A percentile compares a stretch with the other conserved stretches of the same genome.
These are phyloP conservation scores for Aphelinus atriplicis DNA, from an alignment of 1,140 invertebrate genomes.

Conservation along the genomic window DNA sequence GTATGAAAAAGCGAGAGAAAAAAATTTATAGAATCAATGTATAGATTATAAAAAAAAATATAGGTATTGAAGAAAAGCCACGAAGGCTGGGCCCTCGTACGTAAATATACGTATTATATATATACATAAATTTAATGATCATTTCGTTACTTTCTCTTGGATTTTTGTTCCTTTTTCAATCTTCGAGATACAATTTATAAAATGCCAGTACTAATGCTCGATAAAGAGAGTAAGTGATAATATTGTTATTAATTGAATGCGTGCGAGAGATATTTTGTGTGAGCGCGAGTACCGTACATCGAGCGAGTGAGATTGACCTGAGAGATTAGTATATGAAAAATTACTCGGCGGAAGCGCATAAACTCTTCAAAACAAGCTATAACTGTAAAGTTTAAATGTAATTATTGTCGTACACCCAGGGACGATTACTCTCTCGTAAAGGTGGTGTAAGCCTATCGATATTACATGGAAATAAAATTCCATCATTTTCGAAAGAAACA, in stretches of 20 bases:
- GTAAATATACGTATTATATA: not conserved
- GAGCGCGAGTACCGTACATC: not conserved
- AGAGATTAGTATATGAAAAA: constrained; percentile 1
- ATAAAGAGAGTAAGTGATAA: constrained; percentile 15
- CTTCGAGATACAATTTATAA: not conserved
- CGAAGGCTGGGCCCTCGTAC: constrained; percentile 52
- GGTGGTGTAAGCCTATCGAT: constrained; percentile 44
- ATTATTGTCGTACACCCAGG: constrained; percentile 27
- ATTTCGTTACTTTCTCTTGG: not conserved
- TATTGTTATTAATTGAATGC: constrained; percentile 8
- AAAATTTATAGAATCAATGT: constrained; percentile 49
- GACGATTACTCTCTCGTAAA: not conserved
- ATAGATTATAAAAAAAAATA: constrained; percentile 46
- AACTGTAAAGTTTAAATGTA: constrained; percentile 33
- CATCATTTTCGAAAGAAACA: constrained; percentile 50
- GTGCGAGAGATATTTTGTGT: not conserved
- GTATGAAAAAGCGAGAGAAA: constrained; percentile 4
- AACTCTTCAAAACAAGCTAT: constrained; percentile 13
- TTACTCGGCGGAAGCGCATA: not conserved
- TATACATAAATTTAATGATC: not conserved
- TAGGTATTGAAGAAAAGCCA: constrained; percentile 19
- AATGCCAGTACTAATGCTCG: constrained; percentile 17
- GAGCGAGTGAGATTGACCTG: not conserved
- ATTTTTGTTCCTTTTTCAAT: constrained; percentile 2
- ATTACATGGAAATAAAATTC: constrained; percentile 56